These are phyloP conservation scores for Galleria mellonella DNA, from an alignment of 1,140 invertebrate genomes.

Conservation along the genomic window DNA sequence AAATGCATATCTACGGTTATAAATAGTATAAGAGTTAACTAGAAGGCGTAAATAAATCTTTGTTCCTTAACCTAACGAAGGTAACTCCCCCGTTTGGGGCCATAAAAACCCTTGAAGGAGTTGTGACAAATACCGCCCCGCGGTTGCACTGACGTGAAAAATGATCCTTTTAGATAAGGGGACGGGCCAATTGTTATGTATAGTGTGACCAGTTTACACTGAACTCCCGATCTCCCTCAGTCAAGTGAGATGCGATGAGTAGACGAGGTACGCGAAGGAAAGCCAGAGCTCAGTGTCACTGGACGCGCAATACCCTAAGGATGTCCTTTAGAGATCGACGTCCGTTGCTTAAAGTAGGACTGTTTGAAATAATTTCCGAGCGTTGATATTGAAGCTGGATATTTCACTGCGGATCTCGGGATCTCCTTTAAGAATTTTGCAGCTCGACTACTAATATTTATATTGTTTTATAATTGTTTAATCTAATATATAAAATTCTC, in stretches of 20 bases:
- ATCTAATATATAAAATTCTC: too few species aligned
- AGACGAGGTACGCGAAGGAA: not conserved
- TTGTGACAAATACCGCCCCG: constrained; percentile 47
- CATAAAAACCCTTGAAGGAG: constrained; percentile 49
- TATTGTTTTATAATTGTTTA: too few species aligned
- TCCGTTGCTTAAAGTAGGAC: constrained; percentile 18
- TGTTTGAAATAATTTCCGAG: constrained; percentile 34
- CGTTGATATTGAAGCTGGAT: not conserved
- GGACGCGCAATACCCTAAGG: constrained; percentile 14
- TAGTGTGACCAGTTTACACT: constrained; percentile 16
- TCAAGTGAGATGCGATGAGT: not conserved
- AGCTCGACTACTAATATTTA: too few species aligned
- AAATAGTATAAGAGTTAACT: constrained; percentile 1
- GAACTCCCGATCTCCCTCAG: constrained; percentile 6
- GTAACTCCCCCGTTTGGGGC: constrained; percentile 22
- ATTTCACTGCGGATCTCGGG: too few species aligned
- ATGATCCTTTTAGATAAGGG: constrained; percentile 54
- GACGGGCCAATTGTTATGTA: constrained; percentile 45
- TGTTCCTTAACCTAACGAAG: constrained; percentile 24
- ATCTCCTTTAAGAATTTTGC: too few species aligned
- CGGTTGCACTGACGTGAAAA: constrained; percentile 53
- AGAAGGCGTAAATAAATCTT: constrained; percentile 31
- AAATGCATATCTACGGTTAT: too few species aligned
- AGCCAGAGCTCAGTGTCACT: constrained; percentile 11
- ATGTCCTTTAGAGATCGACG: constrained; percentile 20